Base-by-base conservation (phyloP, 2,113 vertebrate genomes). In the Brachirus orientalis region DNA sequence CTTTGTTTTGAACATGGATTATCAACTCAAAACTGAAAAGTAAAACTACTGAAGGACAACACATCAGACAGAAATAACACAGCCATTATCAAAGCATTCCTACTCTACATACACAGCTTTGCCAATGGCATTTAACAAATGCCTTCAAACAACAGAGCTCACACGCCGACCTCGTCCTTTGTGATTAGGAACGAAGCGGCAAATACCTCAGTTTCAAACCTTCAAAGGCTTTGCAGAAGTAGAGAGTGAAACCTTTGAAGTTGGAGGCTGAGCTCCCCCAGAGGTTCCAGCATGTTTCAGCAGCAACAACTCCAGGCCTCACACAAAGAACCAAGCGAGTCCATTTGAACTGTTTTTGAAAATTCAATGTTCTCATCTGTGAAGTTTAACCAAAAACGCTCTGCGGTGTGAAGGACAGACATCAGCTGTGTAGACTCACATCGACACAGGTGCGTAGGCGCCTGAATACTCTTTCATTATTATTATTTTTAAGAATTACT, bases 231-330 rank as follows among this genome's bases (percentile, higher is more conserved):
- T 54, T 37, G 40, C 69, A 69, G 64, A 74, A 82, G 78, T 61
- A 62, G 58, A 77, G 28, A 75, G 72, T 22, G 55, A 85, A 85
- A 72, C 20, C 72, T 88, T 77, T 88, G 79, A 87, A 86, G 83
- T 73, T 18, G 43, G 64, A 75, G 67, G 40, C 66, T 77, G 60
- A 66, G 69, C 67, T 53, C 77, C 81, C 74, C 64, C 53, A 57
- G 71, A 84, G 75, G 65, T 55, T 73, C 66, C 56, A 37, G 41
- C 40, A 61, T 58, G 60, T 44, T 68, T 60, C 35, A 48, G 45
- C 71, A 53, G 44, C 67, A 75, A 20, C 51, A 66, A 57, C 74
- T 63, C 28, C 0, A 60, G 68, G 69, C 55, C 63, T 74, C 70
- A 70, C 77, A 75, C 68, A 80, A 59, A 72, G 59, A 84, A 51